A percentile compares a stretch with the other conserved stretches of the same genome.
phyloP scores from a whole-genome alignment of 1,140 invertebrate genomes.

The Caenorhabditis briggsae region DNA sequence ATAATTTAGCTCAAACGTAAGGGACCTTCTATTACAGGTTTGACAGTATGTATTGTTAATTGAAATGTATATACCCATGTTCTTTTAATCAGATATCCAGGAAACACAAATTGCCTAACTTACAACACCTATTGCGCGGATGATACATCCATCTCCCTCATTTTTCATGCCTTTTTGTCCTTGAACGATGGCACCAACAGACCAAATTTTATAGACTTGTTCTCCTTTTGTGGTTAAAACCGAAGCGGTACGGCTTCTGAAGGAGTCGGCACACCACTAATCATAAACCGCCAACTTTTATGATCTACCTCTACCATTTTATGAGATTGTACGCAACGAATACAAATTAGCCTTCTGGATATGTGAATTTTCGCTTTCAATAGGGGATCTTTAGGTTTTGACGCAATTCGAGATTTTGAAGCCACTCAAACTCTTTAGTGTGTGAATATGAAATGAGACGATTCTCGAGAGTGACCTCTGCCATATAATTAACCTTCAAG shows the following conservation, averaged over 20 bases:
- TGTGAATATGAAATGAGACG: slow-evolving; percentile 28
- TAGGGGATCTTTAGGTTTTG: background rate
- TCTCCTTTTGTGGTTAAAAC: background rate
- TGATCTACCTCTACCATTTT: slow-evolving; percentile 30
- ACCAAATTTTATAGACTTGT: slow-evolving; percentile 40
- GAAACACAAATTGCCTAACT: too few species aligned
- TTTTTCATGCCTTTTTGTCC: background rate
- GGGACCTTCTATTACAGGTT: too few species aligned
- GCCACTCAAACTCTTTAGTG: slow-evolving; percentile 21
- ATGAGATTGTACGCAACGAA: slow-evolving; percentile 5
- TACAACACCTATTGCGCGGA: too few species aligned
- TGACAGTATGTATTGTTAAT: too few species aligned
- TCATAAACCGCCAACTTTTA: slow-evolving; percentile 49
- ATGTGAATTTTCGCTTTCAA: background rate
- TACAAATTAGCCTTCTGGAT: slow-evolving; percentile 26
- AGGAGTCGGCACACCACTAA: background rate
- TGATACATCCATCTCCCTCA: too few species aligned
- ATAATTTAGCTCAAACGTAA: too few species aligned
- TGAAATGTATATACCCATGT: too few species aligned
- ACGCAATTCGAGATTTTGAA: background rate
- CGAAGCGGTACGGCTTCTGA: background rate
- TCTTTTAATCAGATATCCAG: too few species aligned
- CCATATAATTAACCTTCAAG: slow-evolving; percentile 42
- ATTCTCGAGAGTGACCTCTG: slow-evolving; percentile 10
- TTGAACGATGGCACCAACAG: background rate